phyloP scores from a whole-genome alignment of 2,888 invertebrate species.

The Ophioninae sp. region DNA sequence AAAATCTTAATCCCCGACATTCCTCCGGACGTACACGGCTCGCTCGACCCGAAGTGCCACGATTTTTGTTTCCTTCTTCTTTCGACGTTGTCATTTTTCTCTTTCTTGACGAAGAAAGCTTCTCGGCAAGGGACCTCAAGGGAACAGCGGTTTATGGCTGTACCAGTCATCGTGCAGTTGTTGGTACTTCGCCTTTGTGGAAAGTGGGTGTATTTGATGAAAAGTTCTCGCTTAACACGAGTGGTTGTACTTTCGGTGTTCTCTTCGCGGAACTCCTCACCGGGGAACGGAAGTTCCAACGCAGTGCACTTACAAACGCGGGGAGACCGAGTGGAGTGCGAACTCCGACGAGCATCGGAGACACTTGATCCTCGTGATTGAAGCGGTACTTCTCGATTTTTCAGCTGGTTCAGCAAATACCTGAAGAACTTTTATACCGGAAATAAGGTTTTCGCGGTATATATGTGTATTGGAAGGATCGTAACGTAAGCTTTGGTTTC shows the following conservation, averaged over 20 bases:
- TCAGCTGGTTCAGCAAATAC: too few species aligned
- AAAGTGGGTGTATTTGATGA: neutral
- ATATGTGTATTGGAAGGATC: too few species aligned
- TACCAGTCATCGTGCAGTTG: neutral
- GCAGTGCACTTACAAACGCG: neutral
- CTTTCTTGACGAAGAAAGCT: neutral
- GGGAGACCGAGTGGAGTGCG: neutral
- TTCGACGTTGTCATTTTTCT: neutral
- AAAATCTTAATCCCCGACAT: conserved; percentile 35
- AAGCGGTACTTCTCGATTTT: too few species aligned
- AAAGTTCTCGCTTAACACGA: neutral
- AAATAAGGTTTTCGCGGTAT: too few species aligned
- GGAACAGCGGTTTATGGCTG: neutral
- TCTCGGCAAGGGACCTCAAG: neutral
- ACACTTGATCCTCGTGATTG: neutral
- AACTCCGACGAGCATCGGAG: neutral
- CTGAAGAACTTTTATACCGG: too few species aligned
- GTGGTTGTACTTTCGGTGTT: neutral
- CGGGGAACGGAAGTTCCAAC: neutral
- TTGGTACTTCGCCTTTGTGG: neutral
- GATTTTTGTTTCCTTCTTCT: neutral
- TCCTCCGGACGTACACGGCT: conserved; percentile 15
- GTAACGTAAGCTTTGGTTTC: too few species aligned
- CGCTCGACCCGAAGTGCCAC: neutral
- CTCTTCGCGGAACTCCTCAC: neutral